A percentile compares a stretch with the other conserved stretches of the same genome.
phyloP scores from a whole-genome alignment of 2,797 vertebrate genomes.

The Chelonia mydas region DNA sequence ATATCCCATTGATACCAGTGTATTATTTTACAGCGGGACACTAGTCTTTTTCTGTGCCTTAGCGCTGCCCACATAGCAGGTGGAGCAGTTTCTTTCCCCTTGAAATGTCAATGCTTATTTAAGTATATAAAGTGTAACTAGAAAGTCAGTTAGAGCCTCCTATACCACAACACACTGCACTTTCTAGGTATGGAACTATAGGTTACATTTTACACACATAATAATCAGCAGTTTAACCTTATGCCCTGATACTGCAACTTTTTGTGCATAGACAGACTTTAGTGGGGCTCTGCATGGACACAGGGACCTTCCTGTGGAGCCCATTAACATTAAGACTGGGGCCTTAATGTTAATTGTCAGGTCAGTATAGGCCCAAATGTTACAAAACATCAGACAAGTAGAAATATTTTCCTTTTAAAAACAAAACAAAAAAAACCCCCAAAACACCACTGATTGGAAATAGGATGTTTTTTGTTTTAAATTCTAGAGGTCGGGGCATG shows the following conservation, averaged over 20 bases:
- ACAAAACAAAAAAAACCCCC: too few species aligned
- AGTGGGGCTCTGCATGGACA: not conserved
- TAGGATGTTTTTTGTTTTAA: fast-evolving
- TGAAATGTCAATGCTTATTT: not conserved
- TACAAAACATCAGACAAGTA: not conserved
- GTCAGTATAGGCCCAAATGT: not conserved
- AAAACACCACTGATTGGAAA: not conserved
- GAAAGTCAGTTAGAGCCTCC: not conserved
- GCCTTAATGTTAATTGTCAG: not conserved
- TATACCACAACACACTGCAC: not conserved
- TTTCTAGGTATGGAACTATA: not conserved
- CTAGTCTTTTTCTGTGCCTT: not conserved
- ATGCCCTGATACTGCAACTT: not conserved
- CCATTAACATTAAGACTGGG: not conserved
- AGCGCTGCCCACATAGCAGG: not conserved
- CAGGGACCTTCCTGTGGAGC: not conserved
- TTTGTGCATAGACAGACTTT: not conserved
- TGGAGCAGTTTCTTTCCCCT: not conserved
- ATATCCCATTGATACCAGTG: not conserved
- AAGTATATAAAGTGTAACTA: not conserved
- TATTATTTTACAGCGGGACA: not conserved
- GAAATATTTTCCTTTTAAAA: not conserved
- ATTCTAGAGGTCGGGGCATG: not conserved
- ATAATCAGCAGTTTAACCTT: not conserved
- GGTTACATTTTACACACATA: not conserved